A percentile compares a stretch with the other conserved stretches of the same genome.
These are phyloP conservation scores for Hemistola chrysoprasaria DNA, from an alignment of 2,888 invertebrate genomes.

Conservation along the genomic window DNA sequence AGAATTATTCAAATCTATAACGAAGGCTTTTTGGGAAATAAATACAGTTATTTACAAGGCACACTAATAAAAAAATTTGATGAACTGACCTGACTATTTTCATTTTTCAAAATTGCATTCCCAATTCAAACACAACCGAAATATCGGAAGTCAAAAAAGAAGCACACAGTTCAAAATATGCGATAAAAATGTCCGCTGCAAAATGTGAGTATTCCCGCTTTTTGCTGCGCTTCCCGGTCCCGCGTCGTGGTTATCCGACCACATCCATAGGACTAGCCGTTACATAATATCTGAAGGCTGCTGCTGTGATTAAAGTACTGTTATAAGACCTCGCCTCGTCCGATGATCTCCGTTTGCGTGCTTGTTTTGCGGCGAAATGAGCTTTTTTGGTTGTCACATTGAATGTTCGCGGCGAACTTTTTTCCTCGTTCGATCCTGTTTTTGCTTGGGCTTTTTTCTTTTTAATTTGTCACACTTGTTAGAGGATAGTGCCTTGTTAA, in stretches of 20 bases:
- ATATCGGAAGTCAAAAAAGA: background rate
- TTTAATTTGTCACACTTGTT: slow-evolving; percentile 22
- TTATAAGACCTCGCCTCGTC: slow-evolving; percentile 72
- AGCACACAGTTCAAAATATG: slow-evolving; percentile 1
- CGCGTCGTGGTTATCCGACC: slow-evolving; percentile 58
- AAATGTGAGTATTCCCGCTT: slow-evolving; percentile 16
- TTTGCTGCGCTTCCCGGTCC: slow-evolving; percentile 40
- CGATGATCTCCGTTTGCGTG: slow-evolving; percentile 77
- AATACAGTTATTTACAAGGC: no score
- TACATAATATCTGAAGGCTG: slow-evolving; percentile 72
- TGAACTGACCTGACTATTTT: slow-evolving; percentile 29
- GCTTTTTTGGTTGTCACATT: slow-evolving; percentile 65
- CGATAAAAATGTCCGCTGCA: slow-evolving; percentile 10
- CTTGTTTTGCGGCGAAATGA: slow-evolving; percentile 76
- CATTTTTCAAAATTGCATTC: slow-evolving; percentile 23
- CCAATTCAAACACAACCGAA: slow-evolving; percentile 9
- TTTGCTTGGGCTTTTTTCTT: slow-evolving; percentile 31
- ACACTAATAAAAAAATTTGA: background rate
- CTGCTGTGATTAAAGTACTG: slow-evolving; percentile 72
- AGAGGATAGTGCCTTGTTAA: slow-evolving; percentile 10
- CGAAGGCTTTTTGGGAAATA: no score
- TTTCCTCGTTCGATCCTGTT: slow-evolving; percentile 2
- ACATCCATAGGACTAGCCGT: slow-evolving; percentile 70
- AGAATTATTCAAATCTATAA: no score
- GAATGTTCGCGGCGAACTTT: slow-evolving; percentile 32